A percentile compares a stretch with the other conserved stretches of the same genome.
Evolutionary conservation across 2,797 vertebrate species (phyloP).

Genomic region (Limosa lapponica): DNA sequence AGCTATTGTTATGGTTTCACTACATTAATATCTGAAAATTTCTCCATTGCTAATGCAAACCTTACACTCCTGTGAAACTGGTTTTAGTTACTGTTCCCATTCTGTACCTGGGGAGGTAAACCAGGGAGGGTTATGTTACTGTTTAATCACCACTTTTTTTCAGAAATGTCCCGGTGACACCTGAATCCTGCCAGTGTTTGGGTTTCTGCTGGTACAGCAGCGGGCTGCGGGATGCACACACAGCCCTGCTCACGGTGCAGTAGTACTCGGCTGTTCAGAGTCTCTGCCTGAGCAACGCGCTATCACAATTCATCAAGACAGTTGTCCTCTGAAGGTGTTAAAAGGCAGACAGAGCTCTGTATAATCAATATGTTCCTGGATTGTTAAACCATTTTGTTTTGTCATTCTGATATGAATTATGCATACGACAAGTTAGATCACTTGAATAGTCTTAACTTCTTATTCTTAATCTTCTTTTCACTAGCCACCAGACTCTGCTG

Average conservation of each 20-base stretch:
- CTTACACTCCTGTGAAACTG: neutral
- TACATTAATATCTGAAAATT: neutral
- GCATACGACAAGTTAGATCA: neutral
- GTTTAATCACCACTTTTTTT: neutral
- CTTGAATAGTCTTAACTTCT: neutral
- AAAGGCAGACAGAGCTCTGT: neutral
- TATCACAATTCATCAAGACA: accelerated
- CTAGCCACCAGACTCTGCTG: neutral
- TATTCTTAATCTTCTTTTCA: neutral
- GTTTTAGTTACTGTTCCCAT: neutral
- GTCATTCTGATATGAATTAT: neutral
- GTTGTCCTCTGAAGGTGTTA: neutral
- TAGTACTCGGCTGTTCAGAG: too few relatives aligned
- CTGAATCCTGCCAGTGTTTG: neutral
- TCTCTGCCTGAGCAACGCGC: neutral
- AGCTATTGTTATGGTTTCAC: neutral
- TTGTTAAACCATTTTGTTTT: neutral
- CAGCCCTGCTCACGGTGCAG: neutral
- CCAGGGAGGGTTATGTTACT: neutral
- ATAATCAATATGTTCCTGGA: neutral
- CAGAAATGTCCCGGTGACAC: neutral
- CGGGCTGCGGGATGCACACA: accelerated
- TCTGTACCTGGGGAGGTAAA: neutral
- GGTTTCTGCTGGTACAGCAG: accelerated
- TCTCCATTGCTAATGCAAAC: neutral